These are phyloP conservation scores for Platalea minor DNA, from an alignment of 2,797 vertebrate species.

Conservation along the genomic window DNA sequence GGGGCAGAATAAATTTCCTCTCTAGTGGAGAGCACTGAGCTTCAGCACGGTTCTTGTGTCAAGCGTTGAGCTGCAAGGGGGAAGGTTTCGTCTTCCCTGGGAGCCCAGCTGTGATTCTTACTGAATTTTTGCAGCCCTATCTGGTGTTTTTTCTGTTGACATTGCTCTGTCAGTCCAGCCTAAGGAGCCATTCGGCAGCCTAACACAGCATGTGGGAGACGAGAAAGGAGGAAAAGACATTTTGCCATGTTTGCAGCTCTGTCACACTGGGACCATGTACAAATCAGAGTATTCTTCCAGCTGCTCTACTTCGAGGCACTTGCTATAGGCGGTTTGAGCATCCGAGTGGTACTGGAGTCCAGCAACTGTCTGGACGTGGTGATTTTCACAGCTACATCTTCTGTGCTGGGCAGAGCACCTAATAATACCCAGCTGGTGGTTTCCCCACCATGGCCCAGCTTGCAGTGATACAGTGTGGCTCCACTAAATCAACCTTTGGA, in stretches of 20 bases:
- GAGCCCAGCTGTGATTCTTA: background rate
- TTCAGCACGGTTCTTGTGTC: background rate
- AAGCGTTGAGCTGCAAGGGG: background rate
- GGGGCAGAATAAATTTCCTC: background rate
- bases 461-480: background rate
- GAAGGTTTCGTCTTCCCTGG: background rate
- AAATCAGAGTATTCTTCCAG: constrained; percentile 1
- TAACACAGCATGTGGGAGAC: background rate
- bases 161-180: background rate
- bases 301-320: background rate
- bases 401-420: background rate
- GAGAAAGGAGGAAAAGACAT: background rate
- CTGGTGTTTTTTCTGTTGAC: background rate
- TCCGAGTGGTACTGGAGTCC: background rate
- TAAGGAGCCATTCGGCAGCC: background rate
- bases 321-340: background rate
- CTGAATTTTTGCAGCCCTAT: background rate
- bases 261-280: background rate
- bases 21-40: background rate
- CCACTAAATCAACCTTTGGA: background rate
- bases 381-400: background rate
- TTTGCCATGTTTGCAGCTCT: background rate
- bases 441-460: background rate
- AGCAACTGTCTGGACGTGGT: background rate
- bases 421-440: background rate